These are phyloP conservation scores for Sarcophaga rosellei DNA, from an alignment of 2,888 invertebrate species.

Conservation along the genomic window DNA sequence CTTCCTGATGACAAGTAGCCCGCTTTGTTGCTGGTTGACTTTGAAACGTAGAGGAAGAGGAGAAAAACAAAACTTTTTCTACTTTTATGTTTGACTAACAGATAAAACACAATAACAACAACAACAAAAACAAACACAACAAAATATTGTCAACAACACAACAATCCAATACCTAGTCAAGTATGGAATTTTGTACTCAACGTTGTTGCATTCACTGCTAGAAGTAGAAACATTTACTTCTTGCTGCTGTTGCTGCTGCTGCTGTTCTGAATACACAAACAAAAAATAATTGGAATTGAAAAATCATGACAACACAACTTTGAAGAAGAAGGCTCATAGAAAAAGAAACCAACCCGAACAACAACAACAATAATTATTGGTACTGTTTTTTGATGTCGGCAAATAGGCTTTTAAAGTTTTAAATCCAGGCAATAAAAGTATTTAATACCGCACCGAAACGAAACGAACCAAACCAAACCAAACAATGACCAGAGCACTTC, in stretches of 20 bases:
- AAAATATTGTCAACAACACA: constrained; percentile 49
- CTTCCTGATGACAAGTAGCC: constrained; percentile 42
- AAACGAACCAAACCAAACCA: not conserved
- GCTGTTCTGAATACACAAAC: constrained; percentile 1
- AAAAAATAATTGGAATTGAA: constrained; percentile 5
- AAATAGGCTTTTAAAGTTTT: constrained; percentile 51
- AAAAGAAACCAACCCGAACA: not conserved
- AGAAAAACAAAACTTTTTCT: not conserved
- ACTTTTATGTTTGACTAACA: constrained; percentile 34
- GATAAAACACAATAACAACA: not conserved
- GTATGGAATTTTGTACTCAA: constrained; percentile 48
- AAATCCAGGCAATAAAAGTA: constrained; percentile 60
- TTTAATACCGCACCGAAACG: constrained; percentile 27
- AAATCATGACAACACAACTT: constrained; percentile 35
- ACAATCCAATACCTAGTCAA: constrained; percentile 19
- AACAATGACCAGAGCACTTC: constrained; percentile 38
- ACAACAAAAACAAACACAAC: not conserved
- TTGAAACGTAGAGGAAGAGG: not conserved
- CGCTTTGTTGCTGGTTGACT: not conserved
- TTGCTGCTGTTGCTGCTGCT: constrained; percentile 1
- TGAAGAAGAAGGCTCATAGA: constrained; percentile 49
- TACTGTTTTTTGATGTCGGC: constrained; percentile 61
- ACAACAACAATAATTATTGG: constrained; percentile 37
- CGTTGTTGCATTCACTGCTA: not conserved
- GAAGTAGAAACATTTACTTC: not conserved